Evolutionary conservation across 2,888 invertebrate species (phyloP), one percentile per base, ranked within the genome.

Genomic region (Lycia hirtaria): DNA sequence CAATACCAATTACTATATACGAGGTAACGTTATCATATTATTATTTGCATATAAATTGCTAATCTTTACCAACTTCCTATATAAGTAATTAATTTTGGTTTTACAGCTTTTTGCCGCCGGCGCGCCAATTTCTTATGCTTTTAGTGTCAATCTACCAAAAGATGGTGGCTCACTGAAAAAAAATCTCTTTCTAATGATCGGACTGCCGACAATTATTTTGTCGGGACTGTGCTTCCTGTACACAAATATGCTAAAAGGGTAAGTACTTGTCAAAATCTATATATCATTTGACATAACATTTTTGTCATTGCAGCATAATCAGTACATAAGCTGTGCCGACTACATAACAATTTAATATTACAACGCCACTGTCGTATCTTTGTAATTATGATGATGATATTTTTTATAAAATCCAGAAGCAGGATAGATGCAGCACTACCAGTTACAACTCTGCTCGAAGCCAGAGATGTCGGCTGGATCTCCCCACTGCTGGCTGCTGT

Each of bases 391-490:
- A 22, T 2, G 12, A 12, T 7, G 4, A 0, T 10, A n/a, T 30
- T 33, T 60, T 48, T 48, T 59, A 49, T 38, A 38, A 20, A 32
- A 72, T 75, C 26, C 76, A 93, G 94, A 56, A 93, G 88, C 72
- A 88, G 93, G 52, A 88, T 93, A 19, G 93, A 94, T 56, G 93
- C 93, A 10, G 93, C 94, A 0, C 83, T 94, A 17, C 94, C 94
- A 6, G 85, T 94, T 10, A 93, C 94, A 0, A 92, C 93, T 28
- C 85, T 94, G 9, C 87, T 94, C 28, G 94, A 94, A 81, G 92
- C 93, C 1, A 88, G 93, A 24, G 88, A 93, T 15, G 93, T 94
- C 0, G 93, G 92, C 32, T 94, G 94, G 94, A 92, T 94, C 17
- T 89, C 94, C 56, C 93, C 94, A 5, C 81, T 93, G 6, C 86